Base-by-base conservation (phyloP, 2,888 invertebrate genomes). In the Cataglyphis cursor region DNA sequence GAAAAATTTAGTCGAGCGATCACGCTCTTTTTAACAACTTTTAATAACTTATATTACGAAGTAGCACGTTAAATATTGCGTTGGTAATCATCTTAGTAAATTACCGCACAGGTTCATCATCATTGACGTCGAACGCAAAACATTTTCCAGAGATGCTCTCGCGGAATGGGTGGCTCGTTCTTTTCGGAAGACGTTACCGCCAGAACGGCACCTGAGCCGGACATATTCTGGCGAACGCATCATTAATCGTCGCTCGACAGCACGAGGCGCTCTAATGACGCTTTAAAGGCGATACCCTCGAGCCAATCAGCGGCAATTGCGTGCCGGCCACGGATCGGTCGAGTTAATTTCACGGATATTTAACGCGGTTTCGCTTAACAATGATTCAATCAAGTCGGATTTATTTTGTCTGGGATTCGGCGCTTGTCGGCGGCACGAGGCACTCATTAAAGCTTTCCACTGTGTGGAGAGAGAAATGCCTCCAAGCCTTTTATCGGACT, bases 311-410 rank as follows among this genome's bases (percentile, higher is more conserved):
- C 81, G 91, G 54, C 68, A 54, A 92, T 93, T 92, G 92, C 93
- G 92, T 92, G 93, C 90, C 90, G 84, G 65, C 62, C 88, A 81
- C 82, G 80, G 89, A 91, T 91, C 87, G 88, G 82, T 83, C 90
- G 89, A 89, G 92, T 93, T 94, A 94, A 94, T 94, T 94, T 94
- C 94, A 94, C 94, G 94, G 93, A 91, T 93, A 93, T 94, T 94
- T 94, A 94, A 93, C 93, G 92, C 93, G 90, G 91, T 91, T 89
- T 92, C 90, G 90, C 87, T 89, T 85, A 91, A 93, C 93, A 94
- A 93, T 94, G 92, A 93, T 93, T 93, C 90, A 93, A 94, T 94
- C 94, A 92, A 91, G 88, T 85, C 85, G 91, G 92, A 94, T 93
- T 94, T 93, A 93, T 92, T 92, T 76, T 92, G 83, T 81, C 83